Conservation (phyloP, 2,797 vertebrate genomes). For the Leptoclinus maculatus region DNA sequence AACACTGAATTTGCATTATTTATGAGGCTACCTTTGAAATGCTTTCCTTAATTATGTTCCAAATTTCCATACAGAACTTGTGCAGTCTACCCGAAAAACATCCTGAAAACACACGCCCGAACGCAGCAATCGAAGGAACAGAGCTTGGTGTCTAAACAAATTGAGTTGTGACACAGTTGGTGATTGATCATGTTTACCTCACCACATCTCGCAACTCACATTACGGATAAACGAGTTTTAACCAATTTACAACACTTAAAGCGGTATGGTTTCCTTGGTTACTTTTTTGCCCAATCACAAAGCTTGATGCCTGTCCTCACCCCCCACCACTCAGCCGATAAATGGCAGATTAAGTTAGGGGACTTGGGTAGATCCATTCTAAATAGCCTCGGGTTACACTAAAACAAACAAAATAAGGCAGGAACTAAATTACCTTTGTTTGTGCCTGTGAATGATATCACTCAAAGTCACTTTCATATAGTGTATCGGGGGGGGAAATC, state of each 20-base stretch:
- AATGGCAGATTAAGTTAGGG: slow-evolving; percentile 86
- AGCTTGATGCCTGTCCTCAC: slow-evolving; percentile 57
- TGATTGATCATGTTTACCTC: slow-evolving; percentile 83
- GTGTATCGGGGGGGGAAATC: slow-evolving; percentile 29
- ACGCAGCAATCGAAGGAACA: slow-evolving; percentile 39
- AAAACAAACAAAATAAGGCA: slow-evolving; percentile 81
- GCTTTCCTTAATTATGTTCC: slow-evolving; percentile 82
- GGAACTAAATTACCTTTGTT: slow-evolving; percentile 83
- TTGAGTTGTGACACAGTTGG: slow-evolving; percentile 68
- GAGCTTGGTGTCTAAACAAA: slow-evolving; percentile 60
- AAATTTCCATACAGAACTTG: slow-evolving; percentile 77
- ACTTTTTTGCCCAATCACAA: slow-evolving; percentile 80
- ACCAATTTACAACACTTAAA: slow-evolving; percentile 79
- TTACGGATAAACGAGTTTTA: slow-evolving; percentile 80
- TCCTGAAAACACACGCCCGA: slow-evolving; percentile 48
- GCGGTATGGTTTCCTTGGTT: slow-evolving; percentile 81
- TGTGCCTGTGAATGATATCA: slow-evolving; percentile 74
- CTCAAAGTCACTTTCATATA: slow-evolving; percentile 74
- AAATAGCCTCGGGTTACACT: slow-evolving; percentile 83
- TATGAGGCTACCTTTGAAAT: slow-evolving; percentile 85
- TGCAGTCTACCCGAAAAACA: slow-evolving; percentile 43
- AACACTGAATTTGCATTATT: slow-evolving; percentile 86
- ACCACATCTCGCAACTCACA: slow-evolving; percentile 67
- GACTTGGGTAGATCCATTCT: slow-evolving; percentile 81
- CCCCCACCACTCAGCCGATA: slow-evolving; percentile 75